Evolutionary conservation across 2,113 vertebrate genomes (phyloP).

Genomic region (Vulpes ferrilata): DNA sequence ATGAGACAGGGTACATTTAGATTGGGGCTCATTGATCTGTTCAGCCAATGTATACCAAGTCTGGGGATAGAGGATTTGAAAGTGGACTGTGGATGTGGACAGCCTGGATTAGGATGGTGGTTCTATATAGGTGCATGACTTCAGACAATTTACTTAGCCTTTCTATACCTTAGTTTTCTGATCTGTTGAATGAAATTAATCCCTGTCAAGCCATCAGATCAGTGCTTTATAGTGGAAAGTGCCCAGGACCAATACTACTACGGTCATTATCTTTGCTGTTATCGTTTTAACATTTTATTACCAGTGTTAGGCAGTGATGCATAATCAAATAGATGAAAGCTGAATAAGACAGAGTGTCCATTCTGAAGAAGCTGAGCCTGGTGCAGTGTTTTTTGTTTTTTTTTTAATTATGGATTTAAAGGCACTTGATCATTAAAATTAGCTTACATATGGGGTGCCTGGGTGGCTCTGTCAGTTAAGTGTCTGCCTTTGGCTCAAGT

Average conservation of each 20-base stretch:
- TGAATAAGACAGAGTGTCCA: background rate
- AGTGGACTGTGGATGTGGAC: background rate
- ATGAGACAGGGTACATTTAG: background rate
- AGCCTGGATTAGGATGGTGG: background rate
- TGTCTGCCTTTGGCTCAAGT: background rate
- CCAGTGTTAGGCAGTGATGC: background rate
- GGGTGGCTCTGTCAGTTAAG: background rate
- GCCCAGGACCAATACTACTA: background rate
- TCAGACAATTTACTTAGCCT: background rate
- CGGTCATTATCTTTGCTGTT: background rate
- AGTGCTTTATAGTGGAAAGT: background rate
- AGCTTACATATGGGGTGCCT: background rate
- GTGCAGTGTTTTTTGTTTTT: background rate
- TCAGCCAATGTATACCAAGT: background rate
- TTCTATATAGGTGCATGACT: background rate
- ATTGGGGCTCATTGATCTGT: background rate
- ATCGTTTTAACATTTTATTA: constrained; percentile 25
- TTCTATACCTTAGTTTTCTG: background rate
- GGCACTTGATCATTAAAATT: background rate
- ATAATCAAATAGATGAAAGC: background rate
- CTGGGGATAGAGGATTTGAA: background rate
- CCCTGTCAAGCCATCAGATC: background rate
- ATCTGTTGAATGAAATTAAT: background rate
- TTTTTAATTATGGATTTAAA: constrained; percentile 8
- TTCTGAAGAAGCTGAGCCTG: background rate